phyloP scores from a whole-genome alignment of 2,888 invertebrate species.

The Cerastis rubricosa region DNA sequence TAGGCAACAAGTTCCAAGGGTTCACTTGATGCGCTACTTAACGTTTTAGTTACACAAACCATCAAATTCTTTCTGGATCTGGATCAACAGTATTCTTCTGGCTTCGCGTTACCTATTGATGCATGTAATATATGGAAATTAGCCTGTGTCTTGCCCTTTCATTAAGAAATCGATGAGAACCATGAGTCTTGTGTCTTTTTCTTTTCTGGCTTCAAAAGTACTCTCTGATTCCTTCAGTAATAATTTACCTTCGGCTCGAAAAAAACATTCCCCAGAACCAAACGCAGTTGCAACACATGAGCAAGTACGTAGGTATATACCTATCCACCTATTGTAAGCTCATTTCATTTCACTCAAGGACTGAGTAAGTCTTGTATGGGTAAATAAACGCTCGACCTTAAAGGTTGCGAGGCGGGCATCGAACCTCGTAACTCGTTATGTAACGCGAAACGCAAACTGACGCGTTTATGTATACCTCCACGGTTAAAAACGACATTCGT shows the following conservation, averaged over 20 bases:
- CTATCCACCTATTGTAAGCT: slow-evolving; percentile 55
- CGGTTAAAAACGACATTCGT: slow-evolving; percentile 46
- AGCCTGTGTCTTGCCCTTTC: background rate
- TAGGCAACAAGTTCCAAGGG: background rate
- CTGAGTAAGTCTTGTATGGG: slow-evolving; percentile 72
- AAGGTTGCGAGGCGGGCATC: slow-evolving; percentile 86
- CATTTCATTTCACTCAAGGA: slow-evolving; percentile 66
- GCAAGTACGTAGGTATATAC: slow-evolving; percentile 13
- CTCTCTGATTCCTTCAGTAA: background rate
- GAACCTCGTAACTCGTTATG: slow-evolving; percentile 83
- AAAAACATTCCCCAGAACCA: background rate
- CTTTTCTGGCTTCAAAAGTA: background rate
- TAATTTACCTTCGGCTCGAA: background rate
- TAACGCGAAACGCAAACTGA: slow-evolving; percentile 82
- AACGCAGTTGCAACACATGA: slow-evolving; percentile 12
- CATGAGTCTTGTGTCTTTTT: background rate
- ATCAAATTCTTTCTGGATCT: background rate
- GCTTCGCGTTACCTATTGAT: background rate
- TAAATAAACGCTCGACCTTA: slow-evolving; percentile 84
- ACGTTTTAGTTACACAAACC: background rate
- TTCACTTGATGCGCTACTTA: background rate
- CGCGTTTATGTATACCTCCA: slow-evolving; percentile 65
- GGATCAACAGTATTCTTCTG: background rate
- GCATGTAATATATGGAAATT: no score
- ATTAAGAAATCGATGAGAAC: background rate